A percentile compares a stretch with the other conserved stretches of the same genome.
These are phyloP conservation scores for Neomorphus geoffroyi DNA, from an alignment of 2,797 vertebrate species.

Conservation along the genomic window DNA sequence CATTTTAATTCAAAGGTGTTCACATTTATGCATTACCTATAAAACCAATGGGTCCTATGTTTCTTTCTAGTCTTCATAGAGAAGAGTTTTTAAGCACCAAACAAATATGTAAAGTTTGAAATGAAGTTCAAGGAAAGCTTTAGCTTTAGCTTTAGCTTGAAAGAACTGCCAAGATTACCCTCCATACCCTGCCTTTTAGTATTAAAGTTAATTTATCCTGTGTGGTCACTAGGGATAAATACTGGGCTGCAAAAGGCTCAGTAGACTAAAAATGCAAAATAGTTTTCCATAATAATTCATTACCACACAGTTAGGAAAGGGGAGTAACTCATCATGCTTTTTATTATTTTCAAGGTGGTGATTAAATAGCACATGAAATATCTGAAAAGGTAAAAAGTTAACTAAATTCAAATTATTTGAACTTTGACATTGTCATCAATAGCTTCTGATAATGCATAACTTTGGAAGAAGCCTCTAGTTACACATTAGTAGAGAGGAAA, in stretches of 20 bases:
- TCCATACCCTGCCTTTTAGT: not conserved
- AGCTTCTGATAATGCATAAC: not conserved
- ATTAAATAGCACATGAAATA: not conserved
- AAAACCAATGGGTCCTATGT: not conserved
- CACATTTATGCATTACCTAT: not conserved
- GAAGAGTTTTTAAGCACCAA: not conserved
- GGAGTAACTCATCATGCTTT: fast-evolving
- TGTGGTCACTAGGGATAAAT: not conserved
- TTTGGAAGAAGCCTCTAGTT: not conserved
- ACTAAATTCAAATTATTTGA: not conserved
- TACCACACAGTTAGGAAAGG: not conserved
- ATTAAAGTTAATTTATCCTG: not conserved
- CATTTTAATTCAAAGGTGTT: not conserved
- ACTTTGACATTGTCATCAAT: not conserved
- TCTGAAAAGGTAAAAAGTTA: not conserved
- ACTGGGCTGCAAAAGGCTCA: not conserved
- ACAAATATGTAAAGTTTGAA: not conserved
- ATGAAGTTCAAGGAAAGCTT: not conserved
- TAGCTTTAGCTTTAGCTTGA: not conserved
- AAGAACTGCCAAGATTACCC: not conserved
- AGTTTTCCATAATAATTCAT: not conserved
- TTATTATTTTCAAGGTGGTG: not conserved
- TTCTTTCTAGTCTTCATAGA: not conserved
- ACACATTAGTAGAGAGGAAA: not conserved
- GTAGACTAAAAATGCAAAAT: not conserved